A percentile compares a stretch with the other conserved stretches of the same genome.
These are phyloP conservation scores for Toxotes lorentzi DNA, from an alignment of 2,797 vertebrate genomes.

Conservation along the genomic window DNA sequence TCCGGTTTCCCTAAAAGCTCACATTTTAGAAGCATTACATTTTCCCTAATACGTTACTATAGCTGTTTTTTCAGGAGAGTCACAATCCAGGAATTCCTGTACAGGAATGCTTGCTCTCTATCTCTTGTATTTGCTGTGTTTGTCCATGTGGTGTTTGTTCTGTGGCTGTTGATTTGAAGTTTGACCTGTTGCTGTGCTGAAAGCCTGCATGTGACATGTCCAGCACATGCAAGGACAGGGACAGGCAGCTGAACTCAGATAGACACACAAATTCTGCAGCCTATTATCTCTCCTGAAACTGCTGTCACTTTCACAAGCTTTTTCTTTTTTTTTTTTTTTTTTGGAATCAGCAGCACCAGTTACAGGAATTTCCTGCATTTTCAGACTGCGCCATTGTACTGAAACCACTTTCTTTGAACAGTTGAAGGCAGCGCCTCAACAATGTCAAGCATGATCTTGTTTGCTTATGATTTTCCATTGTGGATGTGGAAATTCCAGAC, in stretches of 20 bases:
- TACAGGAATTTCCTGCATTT: conserved; percentile 35
- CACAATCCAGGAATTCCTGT: conserved; percentile 49
- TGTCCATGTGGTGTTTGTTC: conserved; percentile 74
- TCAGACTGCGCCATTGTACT: not conserved
- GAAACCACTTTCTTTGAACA: conserved; percentile 47
- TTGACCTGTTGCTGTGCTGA: conserved; percentile 78
- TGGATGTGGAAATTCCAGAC: conserved; percentile 43
- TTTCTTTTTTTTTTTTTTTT: not conserved
- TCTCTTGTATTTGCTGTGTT: conserved; percentile 61
- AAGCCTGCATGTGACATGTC: conserved; percentile 42
- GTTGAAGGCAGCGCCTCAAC: conserved; percentile 24
- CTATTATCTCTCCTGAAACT: conserved; percentile 54
- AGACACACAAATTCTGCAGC: conserved; percentile 17
- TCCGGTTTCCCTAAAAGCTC: conserved; percentile 7
- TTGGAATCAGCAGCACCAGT: not conserved
- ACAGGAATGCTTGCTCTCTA: conserved; percentile 67
- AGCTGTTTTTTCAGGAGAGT: conserved; percentile 19
- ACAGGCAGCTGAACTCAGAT: conserved; percentile 30
- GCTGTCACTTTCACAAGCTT: not conserved
- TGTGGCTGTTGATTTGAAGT: conserved; percentile 75
- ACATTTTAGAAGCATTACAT: not conserved
- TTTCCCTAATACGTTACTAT: conserved; percentile 2
- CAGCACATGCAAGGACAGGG: conserved; percentile 41
- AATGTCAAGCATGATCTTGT: conserved; percentile 39
- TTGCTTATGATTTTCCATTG: conserved; percentile 45